Conservation (phyloP, 2,888 invertebrate genomes). For the Bombylius discolor region DNA sequence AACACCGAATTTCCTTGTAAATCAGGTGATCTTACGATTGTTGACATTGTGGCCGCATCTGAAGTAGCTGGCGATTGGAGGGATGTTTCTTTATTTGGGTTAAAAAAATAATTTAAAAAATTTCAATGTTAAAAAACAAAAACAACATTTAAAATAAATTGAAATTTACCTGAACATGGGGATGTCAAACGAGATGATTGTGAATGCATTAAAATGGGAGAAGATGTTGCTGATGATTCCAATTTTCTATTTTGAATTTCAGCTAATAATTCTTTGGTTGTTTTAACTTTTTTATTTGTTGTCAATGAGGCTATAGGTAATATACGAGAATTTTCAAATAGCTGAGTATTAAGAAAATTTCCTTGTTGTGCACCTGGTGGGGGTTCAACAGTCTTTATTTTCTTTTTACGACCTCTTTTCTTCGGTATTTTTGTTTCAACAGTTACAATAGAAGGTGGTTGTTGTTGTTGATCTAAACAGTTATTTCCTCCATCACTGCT, state of each 20-base stretch:
- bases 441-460: neutral
- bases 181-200: constrained; percentile 21
- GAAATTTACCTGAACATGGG: constrained; percentile 28
- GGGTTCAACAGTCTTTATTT: constrained; percentile 33
- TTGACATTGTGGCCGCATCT: constrained; percentile 23
- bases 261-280: constrained; percentile 34
- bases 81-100: constrained; percentile 20
- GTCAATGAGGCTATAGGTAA: constrained; percentile 12
- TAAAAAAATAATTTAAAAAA: neutral
- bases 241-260: constrained; percentile 33
- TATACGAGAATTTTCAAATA: constrained; percentile 20
- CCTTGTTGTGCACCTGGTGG: constrained; percentile 25
- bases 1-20: constrained; percentile 6
- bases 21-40: constrained; percentile 17
- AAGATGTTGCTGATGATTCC: constrained; percentile 16
- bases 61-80: constrained; percentile 25
- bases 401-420: constrained; percentile 34
- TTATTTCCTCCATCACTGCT: neutral
- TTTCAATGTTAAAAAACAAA: neutral
- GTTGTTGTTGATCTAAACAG: neutral
- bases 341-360: constrained; percentile 25
- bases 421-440: constrained; percentile 20
- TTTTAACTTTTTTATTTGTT: constrained; percentile 33
- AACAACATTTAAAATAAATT: neutral
- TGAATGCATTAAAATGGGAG: constrained; percentile 18